Evolutionary conservation across 2,113 vertebrate genomes (phyloP).

Genomic region (Scophthalmus maximus): DNA sequence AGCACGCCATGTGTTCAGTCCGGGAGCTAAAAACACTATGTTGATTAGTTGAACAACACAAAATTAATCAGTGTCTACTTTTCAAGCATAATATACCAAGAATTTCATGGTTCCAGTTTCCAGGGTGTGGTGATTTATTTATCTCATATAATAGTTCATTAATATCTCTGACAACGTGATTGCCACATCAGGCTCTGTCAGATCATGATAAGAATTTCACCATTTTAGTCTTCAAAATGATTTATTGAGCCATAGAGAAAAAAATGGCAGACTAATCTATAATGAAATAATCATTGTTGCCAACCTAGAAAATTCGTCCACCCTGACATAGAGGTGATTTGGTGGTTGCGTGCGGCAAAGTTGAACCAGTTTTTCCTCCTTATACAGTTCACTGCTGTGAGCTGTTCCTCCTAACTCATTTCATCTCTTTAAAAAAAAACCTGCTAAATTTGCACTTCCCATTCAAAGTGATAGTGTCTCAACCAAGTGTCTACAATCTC

Average conservation of each 20-base stretch:
- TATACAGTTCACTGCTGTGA: not conserved
- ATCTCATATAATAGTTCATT: not conserved
- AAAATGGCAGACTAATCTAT: too few species aligned
- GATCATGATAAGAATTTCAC: not conserved
- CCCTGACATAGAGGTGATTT: too few species aligned
- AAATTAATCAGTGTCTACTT: too few species aligned
- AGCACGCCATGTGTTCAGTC: not conserved
- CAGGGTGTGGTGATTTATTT: not conserved
- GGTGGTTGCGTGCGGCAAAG: not conserved
- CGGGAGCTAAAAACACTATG: not conserved
- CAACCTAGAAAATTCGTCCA: too few species aligned
- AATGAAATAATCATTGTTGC: too few species aligned
- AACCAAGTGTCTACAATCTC: not conserved
- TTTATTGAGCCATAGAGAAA: too few species aligned
- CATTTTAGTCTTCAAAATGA: too few species aligned
- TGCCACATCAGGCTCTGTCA: not conserved
- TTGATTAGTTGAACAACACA: not conserved
- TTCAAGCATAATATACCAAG: too few species aligned
- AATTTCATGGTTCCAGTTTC: not conserved
- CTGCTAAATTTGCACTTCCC: not conserved
- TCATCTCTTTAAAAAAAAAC: too few species aligned
- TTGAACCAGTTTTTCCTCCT: not conserved
- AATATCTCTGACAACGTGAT: not conserved
- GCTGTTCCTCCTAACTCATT: not conserved
- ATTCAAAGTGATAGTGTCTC: too few species aligned